These are phyloP conservation scores for Paelopatides confundens DNA, from an alignment of 53 echinoderm and acorn worm species.

Conservation along the genomic window DNA sequence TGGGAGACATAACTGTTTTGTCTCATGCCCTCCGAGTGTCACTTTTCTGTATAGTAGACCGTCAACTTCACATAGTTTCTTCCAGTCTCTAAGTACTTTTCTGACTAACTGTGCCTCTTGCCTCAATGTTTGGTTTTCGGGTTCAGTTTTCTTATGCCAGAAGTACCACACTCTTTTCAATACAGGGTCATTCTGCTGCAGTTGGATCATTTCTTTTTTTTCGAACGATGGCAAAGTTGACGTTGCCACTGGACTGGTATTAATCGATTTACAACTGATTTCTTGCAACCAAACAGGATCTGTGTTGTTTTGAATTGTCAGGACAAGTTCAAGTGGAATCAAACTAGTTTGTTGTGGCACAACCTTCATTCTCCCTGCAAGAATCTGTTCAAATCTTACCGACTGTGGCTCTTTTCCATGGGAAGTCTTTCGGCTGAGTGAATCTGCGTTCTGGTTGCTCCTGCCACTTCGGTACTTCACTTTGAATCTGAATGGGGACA, in stretches of 20 bases:
- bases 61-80: constrained; percentile 32
- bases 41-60: constrained; percentile 52
- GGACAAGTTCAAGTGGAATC: constrained; percentile 2
- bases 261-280: background rate
- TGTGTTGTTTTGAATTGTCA: background rate
- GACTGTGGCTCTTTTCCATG: background rate
- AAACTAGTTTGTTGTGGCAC: background rate
- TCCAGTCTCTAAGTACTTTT: constrained; percentile 19
- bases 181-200: constrained; percentile 30
- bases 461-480: constrained; percentile 64
- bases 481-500: constrained; percentile 60
- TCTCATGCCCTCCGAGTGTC: background rate
- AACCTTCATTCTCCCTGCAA: background rate
- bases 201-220: constrained; percentile 7
- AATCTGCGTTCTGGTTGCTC: constrained; percentile 58
- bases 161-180: constrained; percentile 30
- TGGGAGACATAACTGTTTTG: constrained; percentile 65
- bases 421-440: constrained; percentile 28
- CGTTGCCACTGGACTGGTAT: background rate
- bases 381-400: constrained; percentile 5
- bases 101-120: constrained; percentile 33
- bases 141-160: background rate
- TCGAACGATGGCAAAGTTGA: constrained; percentile 41
- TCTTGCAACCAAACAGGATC: background rate
- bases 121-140: background rate